These are phyloP conservation scores for Amphiduros pacificus DNA, from an alignment of 2,888 invertebrate genomes.

Conservation along the genomic window DNA sequence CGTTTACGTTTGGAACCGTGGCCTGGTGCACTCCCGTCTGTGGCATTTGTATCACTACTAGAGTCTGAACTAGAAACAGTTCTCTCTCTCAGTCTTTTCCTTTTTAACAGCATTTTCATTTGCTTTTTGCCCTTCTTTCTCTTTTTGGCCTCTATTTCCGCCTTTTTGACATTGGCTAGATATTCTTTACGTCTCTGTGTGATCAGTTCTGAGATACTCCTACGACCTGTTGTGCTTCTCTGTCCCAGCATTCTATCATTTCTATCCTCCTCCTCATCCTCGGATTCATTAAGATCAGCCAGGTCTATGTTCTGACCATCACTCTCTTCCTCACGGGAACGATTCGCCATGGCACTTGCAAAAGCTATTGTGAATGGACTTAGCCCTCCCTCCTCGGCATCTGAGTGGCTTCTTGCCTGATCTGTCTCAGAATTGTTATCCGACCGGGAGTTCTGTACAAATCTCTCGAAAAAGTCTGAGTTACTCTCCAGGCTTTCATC, in stretches of 20 bases:
- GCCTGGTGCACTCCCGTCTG: too few relatives aligned
- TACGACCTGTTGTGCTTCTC: neutral
- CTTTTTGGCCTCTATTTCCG: neutral
- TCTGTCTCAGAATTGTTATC: neutral
- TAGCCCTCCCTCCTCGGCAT: neutral
- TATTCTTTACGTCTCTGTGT: constrained; percentile 19
- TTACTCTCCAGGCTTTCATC: constrained; percentile 32
- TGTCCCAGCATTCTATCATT: constrained; percentile 9
- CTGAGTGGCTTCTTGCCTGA: neutral
- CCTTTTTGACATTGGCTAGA: constrained; percentile 8
- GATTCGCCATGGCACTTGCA: constrained; percentile 5
- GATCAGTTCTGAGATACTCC: constrained; percentile 18
- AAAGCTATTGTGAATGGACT: constrained; percentile 9
- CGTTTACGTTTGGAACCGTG: too few relatives aligned
- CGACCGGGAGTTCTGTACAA: neutral
- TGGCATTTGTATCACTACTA: too few relatives aligned
- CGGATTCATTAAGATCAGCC: neutral
- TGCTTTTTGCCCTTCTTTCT: neutral
- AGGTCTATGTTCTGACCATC: neutral
- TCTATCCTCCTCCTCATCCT: neutral
- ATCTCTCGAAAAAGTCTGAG: neutral
- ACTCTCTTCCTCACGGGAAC: neutral
- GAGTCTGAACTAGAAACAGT: too few relatives aligned
- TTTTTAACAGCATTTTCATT: neutral
- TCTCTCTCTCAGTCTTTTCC: too few relatives aligned